Percentiles rank a stretch among this genome's conserved stretches.
Conservation (phyloP, 2,888 invertebrate genomes). For the Lithophane semibrunnea region DNA sequence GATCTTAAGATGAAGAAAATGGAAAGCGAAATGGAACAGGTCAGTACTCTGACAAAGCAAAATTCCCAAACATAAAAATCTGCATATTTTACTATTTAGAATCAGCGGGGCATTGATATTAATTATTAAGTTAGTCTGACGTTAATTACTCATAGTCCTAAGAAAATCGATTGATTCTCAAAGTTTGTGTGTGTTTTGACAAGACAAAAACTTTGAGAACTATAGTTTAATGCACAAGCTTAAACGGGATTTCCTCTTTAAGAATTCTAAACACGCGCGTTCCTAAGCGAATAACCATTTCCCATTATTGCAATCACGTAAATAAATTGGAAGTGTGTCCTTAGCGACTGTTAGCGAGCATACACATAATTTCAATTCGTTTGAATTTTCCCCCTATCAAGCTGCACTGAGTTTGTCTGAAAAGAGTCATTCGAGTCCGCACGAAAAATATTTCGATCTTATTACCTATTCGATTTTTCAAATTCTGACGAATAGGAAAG, state of each 20-base stretch:
- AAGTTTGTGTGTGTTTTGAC: background rate
- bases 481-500: background rate
- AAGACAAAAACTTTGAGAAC: background rate
- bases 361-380: background rate
- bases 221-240: background rate
- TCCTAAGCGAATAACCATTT: background rate
- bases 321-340: background rate
- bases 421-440: background rate
- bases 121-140: background rate
- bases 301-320: background rate
- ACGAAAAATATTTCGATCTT: background rate
- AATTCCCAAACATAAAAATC: background rate
- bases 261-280: background rate
- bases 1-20: conserved; percentile 99
- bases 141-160: background rate
- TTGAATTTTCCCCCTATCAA: background rate
- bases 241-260: background rate
- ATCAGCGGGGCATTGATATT: background rate
- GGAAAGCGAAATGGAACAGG: conserved; percentile 99
- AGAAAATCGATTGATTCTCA: background rate
- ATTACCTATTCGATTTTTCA: background rate
- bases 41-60: conserved; percentile 55
- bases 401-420: no score
- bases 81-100: background rate
- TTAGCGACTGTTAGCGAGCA: background rate